Base-by-base conservation (phyloP, 2,797 vertebrate genomes). In the Emys orbicularis region DNA sequence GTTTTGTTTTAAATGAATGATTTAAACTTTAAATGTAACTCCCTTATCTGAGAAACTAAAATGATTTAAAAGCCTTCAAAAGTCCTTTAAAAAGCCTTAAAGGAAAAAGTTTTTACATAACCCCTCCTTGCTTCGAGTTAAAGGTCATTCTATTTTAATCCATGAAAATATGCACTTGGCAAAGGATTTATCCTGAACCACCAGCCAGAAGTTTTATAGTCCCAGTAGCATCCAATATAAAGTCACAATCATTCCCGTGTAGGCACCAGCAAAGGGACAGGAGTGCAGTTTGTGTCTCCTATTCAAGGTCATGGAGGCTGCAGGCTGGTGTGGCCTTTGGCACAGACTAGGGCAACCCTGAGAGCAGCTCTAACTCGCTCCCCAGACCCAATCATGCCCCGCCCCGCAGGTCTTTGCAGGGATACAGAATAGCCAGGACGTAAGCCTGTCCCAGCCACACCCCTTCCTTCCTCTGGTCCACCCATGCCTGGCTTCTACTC, bases 141-240 rank as follows among this genome's bases (percentile, higher is more conserved):
- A 95, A 90, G 86, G 81, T 92, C 23, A 81, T 87, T 94, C 90
- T 96, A 86, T 95, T 95, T 97, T 68, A 50, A 31, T 84, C 8
- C 59, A 27, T n/a, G n/a, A 79, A 93, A 44, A 72, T 90, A 90
- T 9, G 12, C 8, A n/a, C 88, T 92, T 96, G 93, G 91, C 81
- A 91, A 84, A 94, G 86, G 52, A 76, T 87, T 84, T 41, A 59
- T 84, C 61, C 76, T 57, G 89, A 96, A 76, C 37, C 12, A 34
- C 41, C 44, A 85, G 37, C 25, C 90, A 94, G 53, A 92, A 29
- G 56, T 50, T 93, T 88, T 79, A 76, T 23, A 72, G 41, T 47
- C 23, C 23, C 44, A 16, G 41, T 47, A 76, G 76, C 44, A 7
- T 41, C 9, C 56, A 13, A 8, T 81, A 34, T 52, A 86, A 25